Evolutionary conservation across 2,888 invertebrate genomes (phyloP), one percentile per base, ranked within the genome.

Genomic region (Nezara viridula): DNA sequence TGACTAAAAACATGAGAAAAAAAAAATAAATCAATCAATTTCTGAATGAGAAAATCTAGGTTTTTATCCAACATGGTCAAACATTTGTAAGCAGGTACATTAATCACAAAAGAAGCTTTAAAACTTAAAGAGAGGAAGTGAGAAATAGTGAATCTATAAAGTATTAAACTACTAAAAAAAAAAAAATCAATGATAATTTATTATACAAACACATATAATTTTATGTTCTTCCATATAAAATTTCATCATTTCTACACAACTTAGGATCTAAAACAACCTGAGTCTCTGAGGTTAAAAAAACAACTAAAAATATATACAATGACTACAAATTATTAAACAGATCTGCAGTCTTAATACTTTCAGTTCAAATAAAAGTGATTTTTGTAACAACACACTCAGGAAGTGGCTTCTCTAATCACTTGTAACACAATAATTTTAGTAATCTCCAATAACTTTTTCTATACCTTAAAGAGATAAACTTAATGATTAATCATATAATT

Each of bases 291-390:
- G 24, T 37, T 37, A 37, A 73, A 73, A 73, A 27, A 32, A 66
- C 16, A 32, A 21, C 4, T n/a, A 55, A 66, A 73, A 37, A 37
- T 73, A 37, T 73, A 37, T 37, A 73, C 32, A 73, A 73, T 19
- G 32, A 73, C 32, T 37, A 73, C 66, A 73, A 19, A 32, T 73
- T 37, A 73, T 21, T 21, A 73, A 73, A 19, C 37, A 73, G 37
- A 73, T 73, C 66, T 37, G 66, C 66, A 73, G 66, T 37, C 66
- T 73, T 73, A 73, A 73, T 73, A 73, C 19, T 32, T 73, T 21
- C 32, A 32, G 66, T 37, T 60, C 19, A 73, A 73, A 73, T 73
- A 19, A 37, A 37, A 37, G 32, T 73, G 9, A 73, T 73, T 73
- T 60, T 27, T 60, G 60, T 14, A n/a, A 55, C 9, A 24, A 27